Base-by-base conservation (phyloP, 2,113 vertebrate genomes). In the Condylura cristata region DNA sequence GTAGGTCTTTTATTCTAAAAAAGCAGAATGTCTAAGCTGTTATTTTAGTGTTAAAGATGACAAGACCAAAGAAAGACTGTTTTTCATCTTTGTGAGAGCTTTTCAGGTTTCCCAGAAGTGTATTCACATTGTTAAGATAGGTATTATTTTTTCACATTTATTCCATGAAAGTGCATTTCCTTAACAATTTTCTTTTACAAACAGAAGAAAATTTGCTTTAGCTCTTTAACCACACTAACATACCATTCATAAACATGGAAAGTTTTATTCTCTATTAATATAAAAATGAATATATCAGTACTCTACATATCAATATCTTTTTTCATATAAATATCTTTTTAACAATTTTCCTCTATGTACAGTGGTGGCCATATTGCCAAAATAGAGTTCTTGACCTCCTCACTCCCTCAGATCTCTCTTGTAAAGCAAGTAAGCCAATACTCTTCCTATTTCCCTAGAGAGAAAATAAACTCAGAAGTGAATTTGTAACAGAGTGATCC, bases 41-140 rank as follows among this genome's bases (percentile, higher is more conserved):
- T 97, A 97, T 97, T 98, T 98, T 95, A 94, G 89, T 97, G 94
- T 81, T 96, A 95, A 97, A 98, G 95, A 93, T 96, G 96, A 96
- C 92, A 97, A 91, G 95, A 96, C 65, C 80, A 95, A 84, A 96
- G 93, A 97, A 97, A 65, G 58, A 80, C 28, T 41, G 58, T 94
- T 85, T 97, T 97, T 80, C 71, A 88, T 95, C 53, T 75, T 82
- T 60, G 20, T 88, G 94, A 96, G 70, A 92, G 68, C 48, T 37
- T 1, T 83, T 76, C 89, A 94, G 72, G 37, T 97, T 97, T 96
- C 74, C n/a, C 68, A 80, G 87, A 12, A 28, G 78, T 96, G 74
- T 53, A 93, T 97, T 91, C 76, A 26, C 70, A 20, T 95, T 94
- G 75, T 92, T 96, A 91, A 94, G 83, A 22, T 86, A 89, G 65